Conservation (phyloP, 2,888 invertebrate species). For the Meliscaeva auricollis region DNA sequence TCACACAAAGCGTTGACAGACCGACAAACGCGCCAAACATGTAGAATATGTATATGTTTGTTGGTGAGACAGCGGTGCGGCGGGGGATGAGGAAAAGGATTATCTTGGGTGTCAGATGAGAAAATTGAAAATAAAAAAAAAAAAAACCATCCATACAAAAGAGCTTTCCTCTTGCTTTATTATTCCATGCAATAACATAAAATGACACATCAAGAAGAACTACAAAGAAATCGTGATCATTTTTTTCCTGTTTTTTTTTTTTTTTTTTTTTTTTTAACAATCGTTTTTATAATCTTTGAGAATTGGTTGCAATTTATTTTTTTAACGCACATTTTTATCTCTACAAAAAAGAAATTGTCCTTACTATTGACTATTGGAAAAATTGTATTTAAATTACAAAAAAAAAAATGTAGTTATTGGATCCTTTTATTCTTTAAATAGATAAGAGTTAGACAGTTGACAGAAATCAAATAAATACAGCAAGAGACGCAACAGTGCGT, state of each 20-base stretch:
- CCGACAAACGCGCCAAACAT: slow-evolving; percentile 13
- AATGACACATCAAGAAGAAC: slow-evolving; percentile 44
- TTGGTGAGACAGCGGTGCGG: background rate
- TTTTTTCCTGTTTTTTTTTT: background rate
- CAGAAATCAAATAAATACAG: too few relatives aligned
- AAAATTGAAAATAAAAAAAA: slow-evolving; percentile 32
- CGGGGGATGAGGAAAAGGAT: slow-evolving; percentile 6
- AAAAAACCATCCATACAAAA: background rate
- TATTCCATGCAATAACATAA: slow-evolving; percentile 22
- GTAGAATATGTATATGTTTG: background rate
- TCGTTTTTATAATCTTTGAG: slow-evolving; percentile 12
- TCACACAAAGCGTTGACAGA: slow-evolving; percentile 37
- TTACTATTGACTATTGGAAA: background rate
- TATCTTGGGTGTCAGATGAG: slow-evolving; percentile 49
- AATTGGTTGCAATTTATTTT: slow-evolving; percentile 40
- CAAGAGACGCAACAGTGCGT: too few relatives aligned
- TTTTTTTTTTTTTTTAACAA: slow-evolving; percentile 6
- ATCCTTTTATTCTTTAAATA: too few relatives aligned
- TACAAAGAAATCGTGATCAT: slow-evolving; percentile 37
- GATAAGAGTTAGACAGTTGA: too few relatives aligned
- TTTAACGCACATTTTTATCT: background rate
- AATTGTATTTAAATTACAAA: too few relatives aligned
- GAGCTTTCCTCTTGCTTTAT: background rate
- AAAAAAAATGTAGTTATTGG: too few relatives aligned
- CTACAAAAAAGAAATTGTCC: background rate